Evolutionary conservation across 2,797 vertebrate species (phyloP), one percentile per base, ranked within the genome.

Genomic region (Schizopygopsis pylzovi): DNA sequence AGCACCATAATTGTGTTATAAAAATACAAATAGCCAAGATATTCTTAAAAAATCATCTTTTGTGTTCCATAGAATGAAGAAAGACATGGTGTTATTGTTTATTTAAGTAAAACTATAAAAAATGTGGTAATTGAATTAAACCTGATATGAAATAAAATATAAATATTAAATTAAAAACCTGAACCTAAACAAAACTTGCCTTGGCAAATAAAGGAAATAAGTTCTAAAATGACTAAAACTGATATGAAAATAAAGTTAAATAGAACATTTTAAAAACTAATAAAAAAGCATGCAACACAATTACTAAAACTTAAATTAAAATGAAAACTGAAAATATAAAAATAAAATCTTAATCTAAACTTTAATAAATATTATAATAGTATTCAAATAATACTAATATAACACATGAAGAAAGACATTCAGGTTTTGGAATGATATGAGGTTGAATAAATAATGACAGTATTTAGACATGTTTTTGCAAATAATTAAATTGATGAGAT

Each of bases 111-210:
- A 33, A 54, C 18, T 7, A 4, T 13, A 1, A 13, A 10, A 52
- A 75, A 52, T 37, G 0, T 0, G 0, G 9, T 33, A 11, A 33
- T 52, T 20, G 1, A 37, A 75, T 33, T 54, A 37, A 54, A 76
- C 5, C 28, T 76, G 2, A 37, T 54, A 37, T 75, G 0, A 37
- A 76, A 37, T 75, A 6, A 54, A 76, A 76, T 33, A 6, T 4
- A 75, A 52, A 11, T 6, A 52, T 52, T 20, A 52, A 16, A 76
- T 52, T 2, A 7, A 20, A 52, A 37, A 18, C 25, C 6, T 33
- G 13, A 16, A 65, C 13, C 28, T 15, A 6, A 65, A 65, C 2
- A 33, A 65, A 65, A 28, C 12, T 28, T 25, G 4, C 45, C 43
- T 49, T 49, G 6, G 28, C 25, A 37, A 37, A 11, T 76, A 54